Conservation (phyloP, 2,797 vertebrate genomes). For the Melanotaenia trifasciata region DNA sequence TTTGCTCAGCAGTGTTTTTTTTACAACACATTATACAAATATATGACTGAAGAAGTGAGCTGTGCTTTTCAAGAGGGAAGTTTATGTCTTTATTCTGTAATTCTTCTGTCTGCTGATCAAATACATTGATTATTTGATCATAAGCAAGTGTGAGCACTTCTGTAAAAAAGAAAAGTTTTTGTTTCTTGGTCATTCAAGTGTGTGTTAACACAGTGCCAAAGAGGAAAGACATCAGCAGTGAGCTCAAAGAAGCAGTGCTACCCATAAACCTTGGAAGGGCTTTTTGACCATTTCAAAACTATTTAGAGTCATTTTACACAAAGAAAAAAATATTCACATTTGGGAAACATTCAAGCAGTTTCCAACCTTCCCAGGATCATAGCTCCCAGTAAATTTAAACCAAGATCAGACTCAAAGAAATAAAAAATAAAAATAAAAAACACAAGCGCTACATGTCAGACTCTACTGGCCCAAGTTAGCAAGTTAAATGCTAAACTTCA, state of each 20-base stretch:
- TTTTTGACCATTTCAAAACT: not conserved
- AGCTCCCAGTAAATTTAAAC: no score
- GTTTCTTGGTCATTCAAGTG: not conserved
- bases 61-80: not conserved
- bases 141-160: not conserved
- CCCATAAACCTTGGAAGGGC: not conserved
- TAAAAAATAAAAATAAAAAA: no score
- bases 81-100: not conserved
- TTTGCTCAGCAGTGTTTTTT: not conserved
- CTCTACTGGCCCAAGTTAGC: no score
- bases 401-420: no score
- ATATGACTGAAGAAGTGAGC: not conserved
- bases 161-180: not conserved
- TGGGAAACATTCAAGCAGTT: not conserved
- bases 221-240: not conserved
- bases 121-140: not conserved
- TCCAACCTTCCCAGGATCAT: no score
- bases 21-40: constrained; percentile 22
- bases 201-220: not conserved
- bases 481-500: no score
- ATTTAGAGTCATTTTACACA: not conserved
- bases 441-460: no score
- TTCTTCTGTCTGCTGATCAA: not conserved
- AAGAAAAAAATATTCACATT: not conserved
- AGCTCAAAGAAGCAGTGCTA: not conserved